Base-by-base conservation (phyloP, 2,888 invertebrate species). In the Xanthia icteritia region DNA sequence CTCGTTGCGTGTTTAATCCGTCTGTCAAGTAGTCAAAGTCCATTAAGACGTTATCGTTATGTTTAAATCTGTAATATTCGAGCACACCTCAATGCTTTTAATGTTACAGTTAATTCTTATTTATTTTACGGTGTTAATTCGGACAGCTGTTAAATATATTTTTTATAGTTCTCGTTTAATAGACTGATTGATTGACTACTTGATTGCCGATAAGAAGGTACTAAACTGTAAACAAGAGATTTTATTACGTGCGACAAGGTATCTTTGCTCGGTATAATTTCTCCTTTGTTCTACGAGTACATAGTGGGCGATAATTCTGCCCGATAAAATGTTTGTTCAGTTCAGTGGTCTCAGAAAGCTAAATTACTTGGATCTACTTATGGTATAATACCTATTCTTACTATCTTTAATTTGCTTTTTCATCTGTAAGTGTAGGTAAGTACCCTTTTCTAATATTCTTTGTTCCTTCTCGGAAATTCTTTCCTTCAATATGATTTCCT, bases 31-130 rank as follows among this genome's bases (percentile, higher is more conserved):
- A 85, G 76, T 77, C 80, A 56, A 84, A 87, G 86, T 85, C 90
- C 90, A 92, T 93, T 93, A 89, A 90, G 92, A 92, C 92, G 88
- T 91, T 94, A 92, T 92, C 92, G 79, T 87, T 78, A 89, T 84
- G 74, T 90, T 92, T n/a, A n/a, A n/a, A 92, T 91, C 91, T 90
- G 76, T 82, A 74, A 86, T 87, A 90, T 90, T 89, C 84, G 86
- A 89, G 87, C 89, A 90, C 91, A 90, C 88, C 86, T 89, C 87
- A 83, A 86, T 82, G 87, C 85, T 86, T 87, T 90, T 87, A 89
- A 90, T 82, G 85, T 82, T 86, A 87, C 86, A 82, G 85, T 84
- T 78, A 58, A 56, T 82, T 79, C 60, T 77, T 80, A 81, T 81
- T 79, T 81, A 76, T 83, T 67, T 48, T 73, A 65, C 51, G 60